phyloP scores from a whole-genome alignment of 2,888 invertebrate species.

The Cheilosia soror region DNA sequence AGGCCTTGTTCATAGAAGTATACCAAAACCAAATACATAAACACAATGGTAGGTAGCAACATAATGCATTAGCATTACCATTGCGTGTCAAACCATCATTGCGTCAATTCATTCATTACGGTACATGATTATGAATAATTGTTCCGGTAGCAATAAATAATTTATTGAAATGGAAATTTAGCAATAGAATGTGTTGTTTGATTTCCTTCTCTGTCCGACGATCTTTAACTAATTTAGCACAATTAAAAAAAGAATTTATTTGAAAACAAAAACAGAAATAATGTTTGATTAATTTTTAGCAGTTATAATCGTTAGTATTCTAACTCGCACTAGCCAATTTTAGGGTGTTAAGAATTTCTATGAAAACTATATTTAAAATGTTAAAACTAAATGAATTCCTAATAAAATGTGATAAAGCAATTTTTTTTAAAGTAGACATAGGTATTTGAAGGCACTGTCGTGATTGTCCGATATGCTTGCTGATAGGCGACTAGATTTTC shows the following conservation, averaged over 20 bases:
- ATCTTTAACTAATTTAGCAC: neutral
- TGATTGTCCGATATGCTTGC: no score
- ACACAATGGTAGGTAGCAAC: neutral
- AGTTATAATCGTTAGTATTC: no score
- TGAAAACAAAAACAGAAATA: neutral
- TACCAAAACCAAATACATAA: constrained; percentile 6
- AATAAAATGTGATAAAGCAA: no score
- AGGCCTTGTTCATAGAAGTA: constrained; percentile 8
- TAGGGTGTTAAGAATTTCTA: neutral
- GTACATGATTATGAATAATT: constrained; percentile 29
- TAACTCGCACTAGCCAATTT: no score
- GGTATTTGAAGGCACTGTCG: no score
- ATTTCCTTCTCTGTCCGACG: neutral
- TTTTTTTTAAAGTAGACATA: no score
- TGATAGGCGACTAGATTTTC: no score
- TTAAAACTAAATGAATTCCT: no score
- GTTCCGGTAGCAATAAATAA: constrained; percentile 37
- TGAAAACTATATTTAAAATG: no score
- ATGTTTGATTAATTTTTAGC: no score
- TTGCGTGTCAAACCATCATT: constrained; percentile 30
- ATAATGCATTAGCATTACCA: neutral
- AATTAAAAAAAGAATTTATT: neutral
- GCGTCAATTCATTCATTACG: constrained; percentile 37
- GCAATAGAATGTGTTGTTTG: neutral
- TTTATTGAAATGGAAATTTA: constrained; percentile 12